Evolutionary conservation across 2,888 invertebrate species (phyloP).

Genomic region (Nomada flava): DNA sequence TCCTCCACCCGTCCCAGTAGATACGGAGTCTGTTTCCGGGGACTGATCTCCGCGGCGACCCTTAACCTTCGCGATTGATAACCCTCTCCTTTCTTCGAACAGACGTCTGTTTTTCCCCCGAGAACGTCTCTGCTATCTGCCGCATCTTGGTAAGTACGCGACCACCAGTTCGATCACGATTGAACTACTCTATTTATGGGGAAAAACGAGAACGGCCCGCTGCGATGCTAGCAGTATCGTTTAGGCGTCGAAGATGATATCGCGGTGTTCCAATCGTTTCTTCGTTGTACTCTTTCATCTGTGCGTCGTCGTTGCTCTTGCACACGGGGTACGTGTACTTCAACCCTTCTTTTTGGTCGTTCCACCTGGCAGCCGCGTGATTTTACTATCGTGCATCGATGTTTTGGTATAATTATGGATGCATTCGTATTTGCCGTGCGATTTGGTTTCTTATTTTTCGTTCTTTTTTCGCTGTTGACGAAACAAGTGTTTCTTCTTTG

Average conservation of each 20-base stretch:
- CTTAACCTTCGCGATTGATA: slow-evolving; percentile 71
- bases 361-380: not conserved
- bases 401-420: not conserved
- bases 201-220: slow-evolving; percentile 48
- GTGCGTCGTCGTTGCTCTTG: slow-evolving; percentile 32
- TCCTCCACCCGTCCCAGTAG: not conserved
- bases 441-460: not conserved
- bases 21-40: not conserved
- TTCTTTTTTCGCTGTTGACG: not conserved
- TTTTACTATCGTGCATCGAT: not conserved
- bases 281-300: slow-evolving; percentile 35
- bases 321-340: slow-evolving; percentile 64
- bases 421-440: not conserved
- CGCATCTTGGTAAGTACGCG: slow-evolving; percentile 41
- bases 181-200: slow-evolving; percentile 30
- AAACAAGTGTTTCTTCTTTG: not conserved
- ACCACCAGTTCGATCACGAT: slow-evolving; percentile 17
- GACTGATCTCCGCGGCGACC: slow-evolving; percentile 54
- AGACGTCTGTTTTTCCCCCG: slow-evolving; percentile 33
- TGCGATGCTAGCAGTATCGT: slow-evolving; percentile 55
- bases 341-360: not conserved
- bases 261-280: slow-evolving; percentile 36
- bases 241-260: slow-evolving; percentile 56
- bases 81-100: slow-evolving; percentile 66
- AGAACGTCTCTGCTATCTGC: slow-evolving; percentile 43